These are phyloP conservation scores for Pagetopsis macropterus DNA, from an alignment of 2,797 vertebrate species.

Conservation along the genomic window DNA sequence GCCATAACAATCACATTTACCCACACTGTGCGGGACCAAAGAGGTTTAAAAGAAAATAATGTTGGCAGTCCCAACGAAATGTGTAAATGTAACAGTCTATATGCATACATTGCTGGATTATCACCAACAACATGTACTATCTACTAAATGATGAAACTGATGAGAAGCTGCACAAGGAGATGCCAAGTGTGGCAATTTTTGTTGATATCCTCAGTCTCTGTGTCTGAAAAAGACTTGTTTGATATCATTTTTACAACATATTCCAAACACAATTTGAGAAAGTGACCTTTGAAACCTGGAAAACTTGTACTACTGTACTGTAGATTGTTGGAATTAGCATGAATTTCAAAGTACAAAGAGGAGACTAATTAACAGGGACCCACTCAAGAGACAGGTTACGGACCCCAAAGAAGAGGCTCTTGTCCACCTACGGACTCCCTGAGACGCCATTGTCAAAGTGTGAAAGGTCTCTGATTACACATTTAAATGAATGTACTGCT, in stretches of 20 bases:
- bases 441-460: constrained; percentile 5
- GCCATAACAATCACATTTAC: accelerated
- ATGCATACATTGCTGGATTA: neutral
- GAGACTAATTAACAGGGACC: constrained; percentile 41
- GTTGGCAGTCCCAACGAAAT: neutral
- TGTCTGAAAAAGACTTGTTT: too few species aligned
- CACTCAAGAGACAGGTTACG: constrained; percentile 14
- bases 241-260: too few species aligned
- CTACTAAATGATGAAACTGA: neutral
- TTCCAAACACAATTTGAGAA: too few species aligned
- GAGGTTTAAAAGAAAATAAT: neutral
- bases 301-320: neutral
- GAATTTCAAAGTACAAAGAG: constrained; percentile 17
- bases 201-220: neutral
- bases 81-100: neutral
- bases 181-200: neutral
- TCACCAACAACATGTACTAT: neutral
- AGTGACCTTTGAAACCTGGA: neutral
- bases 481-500: constrained; percentile 20
- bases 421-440: constrained; percentile 36
- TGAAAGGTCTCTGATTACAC: constrained; percentile 35
- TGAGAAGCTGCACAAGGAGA: too few species aligned
- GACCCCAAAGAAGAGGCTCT: constrained; percentile 28
- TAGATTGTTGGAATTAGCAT: constrained; percentile 7
- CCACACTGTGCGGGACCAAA: neutral